A percentile compares a stretch with the other conserved stretches of the same genome.
These are phyloP conservation scores for Fabriciana adippe DNA, from an alignment of 2,888 invertebrate genomes.

Conservation along the genomic window DNA sequence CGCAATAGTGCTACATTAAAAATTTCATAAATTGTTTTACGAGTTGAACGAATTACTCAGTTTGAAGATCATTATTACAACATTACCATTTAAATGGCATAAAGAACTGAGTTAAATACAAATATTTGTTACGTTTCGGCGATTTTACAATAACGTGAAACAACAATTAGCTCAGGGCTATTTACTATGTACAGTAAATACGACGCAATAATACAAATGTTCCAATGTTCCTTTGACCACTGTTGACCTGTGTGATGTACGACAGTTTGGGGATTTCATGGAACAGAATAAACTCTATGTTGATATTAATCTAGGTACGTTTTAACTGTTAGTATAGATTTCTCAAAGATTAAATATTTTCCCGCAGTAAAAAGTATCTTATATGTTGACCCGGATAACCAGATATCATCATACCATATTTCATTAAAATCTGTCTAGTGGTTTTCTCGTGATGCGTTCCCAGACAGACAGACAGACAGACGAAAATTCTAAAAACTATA, in stretches of 20 bases:
- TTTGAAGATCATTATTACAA: no score
- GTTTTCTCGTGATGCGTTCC: no score
- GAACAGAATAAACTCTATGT: slow-evolving; percentile 5
- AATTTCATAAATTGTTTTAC: no score
- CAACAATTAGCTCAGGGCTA: slow-evolving; percentile 13
- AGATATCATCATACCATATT: no score
- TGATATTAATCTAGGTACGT: not conserved
- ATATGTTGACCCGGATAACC: no score
- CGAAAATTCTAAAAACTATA: no score
- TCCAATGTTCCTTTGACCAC: slow-evolving; percentile 24
- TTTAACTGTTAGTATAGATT: not conserved
- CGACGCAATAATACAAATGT: slow-evolving; percentile 16
- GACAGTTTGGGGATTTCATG: slow-evolving; percentile 14
- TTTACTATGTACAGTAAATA: slow-evolving; percentile 23
- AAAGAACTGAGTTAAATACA: not conserved
- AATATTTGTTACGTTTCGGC: slow-evolving; percentile 2
- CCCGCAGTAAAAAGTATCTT: no score
- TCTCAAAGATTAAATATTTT: no score
- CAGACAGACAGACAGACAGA: no score
- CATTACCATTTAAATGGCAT: not conserved
- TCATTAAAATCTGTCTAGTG: no score
- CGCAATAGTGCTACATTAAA: no score
- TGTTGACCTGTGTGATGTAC: slow-evolving; percentile 16
- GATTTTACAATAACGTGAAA: slow-evolving; percentile 9
- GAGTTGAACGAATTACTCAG: no score